phyloP scores from a whole-genome alignment of 2,113 vertebrate species.

The Malurus elegans region DNA sequence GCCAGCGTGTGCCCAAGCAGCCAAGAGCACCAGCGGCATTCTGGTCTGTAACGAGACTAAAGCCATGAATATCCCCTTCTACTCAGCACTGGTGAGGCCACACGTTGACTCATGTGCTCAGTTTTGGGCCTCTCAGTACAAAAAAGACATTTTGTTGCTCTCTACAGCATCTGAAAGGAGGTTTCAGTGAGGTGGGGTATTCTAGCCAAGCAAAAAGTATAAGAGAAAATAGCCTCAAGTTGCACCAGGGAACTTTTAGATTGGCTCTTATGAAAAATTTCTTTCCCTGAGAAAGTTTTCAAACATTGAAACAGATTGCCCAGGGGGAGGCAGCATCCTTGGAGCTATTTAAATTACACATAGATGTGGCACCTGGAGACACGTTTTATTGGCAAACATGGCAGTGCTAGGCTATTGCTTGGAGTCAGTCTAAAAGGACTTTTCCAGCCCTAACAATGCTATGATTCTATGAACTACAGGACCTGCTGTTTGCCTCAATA shows the following conservation, averaged over 20 bases:
- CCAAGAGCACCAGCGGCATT: too few species aligned
- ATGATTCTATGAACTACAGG: neutral
- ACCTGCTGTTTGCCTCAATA: neutral
- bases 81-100: neutral
- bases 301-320: neutral
- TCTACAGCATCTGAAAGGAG: neutral
- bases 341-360: neutral
- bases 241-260: neutral
- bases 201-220: neutral
- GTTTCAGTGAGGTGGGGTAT: neutral
- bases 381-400: neutral
- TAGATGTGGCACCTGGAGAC: neutral
- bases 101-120: neutral
- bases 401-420: neutral
- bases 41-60: neutral
- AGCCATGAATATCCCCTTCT: neutral
- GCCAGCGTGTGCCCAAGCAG: neutral
- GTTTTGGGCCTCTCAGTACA: neutral
- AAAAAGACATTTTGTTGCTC: neutral
- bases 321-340: neutral
- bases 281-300: neutral
- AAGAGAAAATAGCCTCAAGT: neutral
- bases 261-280: neutral
- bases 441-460: neutral
- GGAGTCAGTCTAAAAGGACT: fast-evolving